phyloP scores from a whole-genome alignment of 2,888 invertebrate species.

The Tenthredo distinguenda region DNA sequence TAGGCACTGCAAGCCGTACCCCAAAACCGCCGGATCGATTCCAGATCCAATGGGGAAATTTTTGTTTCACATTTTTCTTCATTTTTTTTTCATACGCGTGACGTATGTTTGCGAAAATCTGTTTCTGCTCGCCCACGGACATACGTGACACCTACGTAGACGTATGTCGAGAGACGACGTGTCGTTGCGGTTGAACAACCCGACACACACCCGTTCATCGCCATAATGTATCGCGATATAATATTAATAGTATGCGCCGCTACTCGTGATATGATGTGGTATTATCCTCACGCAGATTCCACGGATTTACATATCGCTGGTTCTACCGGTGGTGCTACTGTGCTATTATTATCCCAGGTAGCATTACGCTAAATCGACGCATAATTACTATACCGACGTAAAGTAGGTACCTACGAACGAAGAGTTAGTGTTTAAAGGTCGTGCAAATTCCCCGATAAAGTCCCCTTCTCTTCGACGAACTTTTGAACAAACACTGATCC shows the following conservation, averaged over 20 bases:
- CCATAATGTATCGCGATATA: constrained; percentile 45
- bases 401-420: not conserved
- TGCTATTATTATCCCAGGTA: constrained; percentile 26
- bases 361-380: constrained; percentile 22
- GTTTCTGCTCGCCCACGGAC: not conserved
- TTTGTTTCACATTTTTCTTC: too few species aligned
- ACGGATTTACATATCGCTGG: constrained; percentile 75
- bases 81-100: too few species aligned
- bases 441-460: not conserved
- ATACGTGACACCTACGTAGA: not conserved
- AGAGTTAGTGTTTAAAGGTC: not conserved
- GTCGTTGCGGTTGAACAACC: constrained; percentile 18
- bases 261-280: constrained; percentile 75
- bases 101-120: not conserved
- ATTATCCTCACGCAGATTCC: constrained; percentile 76
- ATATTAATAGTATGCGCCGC: constrained; percentile 74
- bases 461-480: not conserved
- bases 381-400: constrained; percentile 9
- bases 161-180: not conserved
- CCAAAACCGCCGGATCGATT: too few species aligned
- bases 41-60: too few species aligned
- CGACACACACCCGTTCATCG: constrained; percentile 20
- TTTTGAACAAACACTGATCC: not conserved
- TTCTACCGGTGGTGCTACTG: constrained; percentile 61
- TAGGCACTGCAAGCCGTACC: too few species aligned